A percentile compares a stretch with the other conserved stretches of the same genome.
These are phyloP conservation scores for Tuberolachnus salignus DNA, from an alignment of 2,888 invertebrate genomes.

Conservation along the genomic window DNA sequence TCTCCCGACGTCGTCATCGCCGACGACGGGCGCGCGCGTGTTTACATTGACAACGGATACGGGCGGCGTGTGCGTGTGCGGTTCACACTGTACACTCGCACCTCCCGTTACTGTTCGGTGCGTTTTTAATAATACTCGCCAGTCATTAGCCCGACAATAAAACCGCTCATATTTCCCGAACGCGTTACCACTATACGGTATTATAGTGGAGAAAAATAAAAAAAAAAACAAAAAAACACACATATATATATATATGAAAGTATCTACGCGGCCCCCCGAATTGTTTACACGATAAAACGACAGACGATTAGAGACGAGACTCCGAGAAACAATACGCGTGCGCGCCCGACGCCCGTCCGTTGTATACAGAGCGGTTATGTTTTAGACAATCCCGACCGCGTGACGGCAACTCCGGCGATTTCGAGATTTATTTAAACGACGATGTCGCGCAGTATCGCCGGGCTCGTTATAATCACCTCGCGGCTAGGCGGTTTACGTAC, in stretches of 20 bases:
- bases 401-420: no score
- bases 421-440: no score
- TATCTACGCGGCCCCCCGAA: not conserved
- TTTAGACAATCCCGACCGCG: no score
- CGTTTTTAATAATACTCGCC: not conserved
- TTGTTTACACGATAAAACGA: slow-evolving; percentile 45
- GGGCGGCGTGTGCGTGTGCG: not conserved
- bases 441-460: no score
- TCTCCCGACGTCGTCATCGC: not conserved
- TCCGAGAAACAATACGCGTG: not conserved
- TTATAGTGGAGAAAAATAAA: no score
- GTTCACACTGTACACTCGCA: not conserved
- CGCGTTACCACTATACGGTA: no score
- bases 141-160: slow-evolving; percentile 42
- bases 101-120: no score
- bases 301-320: not conserved
- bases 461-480: no score
- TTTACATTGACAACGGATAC: slow-evolving; percentile 19
- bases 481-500: no score
- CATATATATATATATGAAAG: no score
- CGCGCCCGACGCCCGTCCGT: not conserved
- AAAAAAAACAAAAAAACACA: no score
- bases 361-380: no score
- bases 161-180: slow-evolving; percentile 46
- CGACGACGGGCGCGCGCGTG: not conserved